Evolutionary conservation across 1,140 invertebrate genomes (phyloP), one percentile per base, ranked within the genome.

Genomic region (Rhynchophorus ferrugineus): DNA sequence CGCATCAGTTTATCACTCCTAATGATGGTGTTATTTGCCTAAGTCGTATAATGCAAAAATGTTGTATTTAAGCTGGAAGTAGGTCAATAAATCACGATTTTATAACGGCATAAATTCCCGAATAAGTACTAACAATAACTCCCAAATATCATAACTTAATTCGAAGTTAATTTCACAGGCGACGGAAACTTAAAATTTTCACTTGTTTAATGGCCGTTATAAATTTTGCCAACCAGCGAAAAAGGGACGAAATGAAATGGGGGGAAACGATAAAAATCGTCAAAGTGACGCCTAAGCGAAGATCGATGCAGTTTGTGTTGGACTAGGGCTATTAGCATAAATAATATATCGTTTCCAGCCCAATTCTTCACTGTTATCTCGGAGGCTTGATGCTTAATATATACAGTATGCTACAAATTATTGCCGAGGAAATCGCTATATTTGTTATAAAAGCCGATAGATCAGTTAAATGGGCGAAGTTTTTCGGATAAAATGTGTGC

Each of bases 121-220:
- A 5, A 29, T 6, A 29, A 29, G 11, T 11, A 6, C 24, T 29
- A 6, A 29, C 24, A 29, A 29, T 29, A 29, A 29, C 24, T 29
- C 24, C 11, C 24, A 11, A 29, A 29, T 6, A 29, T 29, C 24
- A 29, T 29, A 29, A 29, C 24, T 29, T 29, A 29, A 29, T 29
- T 29, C 24, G 24, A 29, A 29, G 24, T 29, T 29, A 29, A 29
- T 29, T 29, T 29, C 24, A 29, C 24, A 29, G 24, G 24, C 24
- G 24, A 11, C 11, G 24, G 24, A 29, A 29, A 44, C 33, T 44
- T 44, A 24, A 44, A 44, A 44, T 44, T 44, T 24, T 44, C 43
- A 44, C 33, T 44, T 44, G 43, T 44, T 44, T 44, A 44, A 44
- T 24, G 43, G 24, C 24, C 5, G 24, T 11, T 6, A 29, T 29